phyloP scores from a whole-genome alignment of 2,888 invertebrate genomes.

The Phalangium opilio region DNA sequence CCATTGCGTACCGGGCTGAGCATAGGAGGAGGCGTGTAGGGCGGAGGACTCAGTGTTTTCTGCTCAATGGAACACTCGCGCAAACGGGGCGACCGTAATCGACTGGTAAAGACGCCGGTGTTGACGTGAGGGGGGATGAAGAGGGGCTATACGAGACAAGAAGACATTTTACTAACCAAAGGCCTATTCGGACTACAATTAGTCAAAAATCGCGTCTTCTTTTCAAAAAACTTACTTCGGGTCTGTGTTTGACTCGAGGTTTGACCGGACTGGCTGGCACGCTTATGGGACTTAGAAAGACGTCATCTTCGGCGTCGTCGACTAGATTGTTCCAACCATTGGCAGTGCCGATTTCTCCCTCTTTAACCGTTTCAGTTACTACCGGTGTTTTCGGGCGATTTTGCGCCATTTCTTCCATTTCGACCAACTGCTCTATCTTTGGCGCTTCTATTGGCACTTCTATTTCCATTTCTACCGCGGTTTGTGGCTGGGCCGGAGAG shows the following conservation, averaged over 20 bases:
- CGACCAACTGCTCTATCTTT: not conserved
- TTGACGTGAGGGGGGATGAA: constrained; percentile 34
- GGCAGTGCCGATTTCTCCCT: not conserved
- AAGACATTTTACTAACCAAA: not conserved
- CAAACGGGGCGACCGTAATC: constrained; percentile 35
- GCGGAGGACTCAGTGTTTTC: constrained; percentile 34
- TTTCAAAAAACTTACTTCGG: constrained; percentile 25
- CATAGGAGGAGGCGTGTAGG: constrained; percentile 87
- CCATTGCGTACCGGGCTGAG: constrained; percentile 80
- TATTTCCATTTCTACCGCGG: not conserved
- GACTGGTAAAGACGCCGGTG: constrained; percentile 39
- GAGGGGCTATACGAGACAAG: constrained; percentile 24
- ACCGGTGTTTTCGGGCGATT: not conserved
- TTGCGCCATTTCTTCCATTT: not conserved
- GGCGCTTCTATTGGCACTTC: not conserved
- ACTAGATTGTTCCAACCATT: constrained; percentile 1
- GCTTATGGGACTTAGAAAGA: constrained; percentile 58
- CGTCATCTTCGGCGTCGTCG: constrained; percentile 54
- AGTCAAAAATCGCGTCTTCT: no score
- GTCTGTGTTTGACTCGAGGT: constrained; percentile 30
- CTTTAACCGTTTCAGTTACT: not conserved
- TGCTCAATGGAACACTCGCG: constrained; percentile 22
- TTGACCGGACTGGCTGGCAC: constrained; percentile 37
- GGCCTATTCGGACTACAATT: no score
- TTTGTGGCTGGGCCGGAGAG: no score